phyloP scores from a whole-genome alignment of 2,113 vertebrate genomes.

The Erpornis zantholeuca region DNA sequence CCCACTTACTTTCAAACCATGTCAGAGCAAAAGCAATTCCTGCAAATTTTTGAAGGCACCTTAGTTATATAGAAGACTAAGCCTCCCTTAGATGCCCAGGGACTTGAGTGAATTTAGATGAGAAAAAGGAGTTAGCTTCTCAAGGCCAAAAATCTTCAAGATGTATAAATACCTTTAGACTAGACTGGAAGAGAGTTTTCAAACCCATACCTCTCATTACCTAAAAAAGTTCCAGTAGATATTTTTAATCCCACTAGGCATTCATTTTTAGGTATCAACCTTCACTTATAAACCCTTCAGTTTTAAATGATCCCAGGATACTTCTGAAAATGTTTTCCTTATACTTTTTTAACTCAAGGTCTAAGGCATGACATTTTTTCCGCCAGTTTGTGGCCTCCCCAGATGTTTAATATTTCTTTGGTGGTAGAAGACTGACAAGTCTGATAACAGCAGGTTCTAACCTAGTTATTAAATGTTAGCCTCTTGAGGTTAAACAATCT shows the following conservation, averaged over 20 bases:
- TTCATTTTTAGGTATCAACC: not conserved
- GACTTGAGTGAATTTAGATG: not conserved
- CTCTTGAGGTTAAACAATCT: slow-evolving; percentile 71
- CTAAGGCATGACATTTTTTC: not conserved
- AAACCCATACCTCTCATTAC: not conserved
- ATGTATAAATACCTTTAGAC: not conserved
- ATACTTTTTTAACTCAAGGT: not conserved
- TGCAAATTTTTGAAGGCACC: not conserved
- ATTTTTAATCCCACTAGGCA: not conserved
- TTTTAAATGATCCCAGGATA: not conserved
- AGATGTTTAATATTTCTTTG: not conserved
- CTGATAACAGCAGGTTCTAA: slow-evolving; percentile 13
- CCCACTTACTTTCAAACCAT: not conserved
- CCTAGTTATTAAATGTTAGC: slow-evolving; percentile 12
- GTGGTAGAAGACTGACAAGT: not conserved
- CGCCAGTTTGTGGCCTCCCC: not conserved
- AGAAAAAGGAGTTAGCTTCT: not conserved
- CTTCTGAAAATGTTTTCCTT: not conserved
- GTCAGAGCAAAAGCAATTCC: not conserved
- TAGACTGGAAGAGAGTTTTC: not conserved
- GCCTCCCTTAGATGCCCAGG: not conserved
- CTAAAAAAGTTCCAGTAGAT: not conserved
- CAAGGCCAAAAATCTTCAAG: not conserved
- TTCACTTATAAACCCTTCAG: not conserved
- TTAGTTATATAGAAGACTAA: not conserved